phyloP scores from a whole-genome alignment of 2,113 vertebrate species.

The Larimichthys polyactis region DNA sequence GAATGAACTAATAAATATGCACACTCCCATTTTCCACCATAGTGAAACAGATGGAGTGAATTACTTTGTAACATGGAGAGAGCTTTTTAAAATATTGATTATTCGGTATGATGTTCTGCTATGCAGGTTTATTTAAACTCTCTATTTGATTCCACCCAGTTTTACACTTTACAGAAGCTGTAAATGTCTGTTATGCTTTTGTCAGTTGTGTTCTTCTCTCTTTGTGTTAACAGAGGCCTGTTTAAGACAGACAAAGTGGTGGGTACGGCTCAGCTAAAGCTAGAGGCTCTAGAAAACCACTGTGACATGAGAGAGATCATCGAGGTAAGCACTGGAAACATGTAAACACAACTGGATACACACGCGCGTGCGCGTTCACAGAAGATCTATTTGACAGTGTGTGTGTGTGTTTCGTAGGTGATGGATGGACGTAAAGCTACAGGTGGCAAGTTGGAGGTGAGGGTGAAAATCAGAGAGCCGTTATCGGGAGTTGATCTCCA shows the following conservation, averaged over 20 bases:
- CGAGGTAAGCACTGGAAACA: constrained; percentile 80
- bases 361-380: background rate
- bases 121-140: too few species aligned
- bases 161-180: background rate
- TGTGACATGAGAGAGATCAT: constrained; percentile 90
- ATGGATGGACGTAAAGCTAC: constrained; percentile 92
- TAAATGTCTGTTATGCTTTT: background rate
- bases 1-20: too few species aligned
- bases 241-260: constrained; percentile 90
- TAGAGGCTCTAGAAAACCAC: constrained; percentile 87
- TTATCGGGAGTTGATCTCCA: constrained; percentile 88
- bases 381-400: background rate
- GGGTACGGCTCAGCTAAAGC: constrained; percentile 90
- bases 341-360: background rate
- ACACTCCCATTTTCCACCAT: too few species aligned
- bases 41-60: too few species aligned
- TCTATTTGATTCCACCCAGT: too few species aligned
- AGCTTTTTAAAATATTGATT: too few species aligned
- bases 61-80: too few species aligned
- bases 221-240: constrained; percentile 83
- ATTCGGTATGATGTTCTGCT: too few species aligned
- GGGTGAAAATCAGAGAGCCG: constrained; percentile 89
- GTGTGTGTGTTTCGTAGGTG: constrained; percentile 71
- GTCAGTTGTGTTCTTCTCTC: background rate
- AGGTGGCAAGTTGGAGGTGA: constrained; percentile 90